Base-by-base conservation (phyloP, 2,113 vertebrate species). In the Microtus ochrogaster region DNA sequence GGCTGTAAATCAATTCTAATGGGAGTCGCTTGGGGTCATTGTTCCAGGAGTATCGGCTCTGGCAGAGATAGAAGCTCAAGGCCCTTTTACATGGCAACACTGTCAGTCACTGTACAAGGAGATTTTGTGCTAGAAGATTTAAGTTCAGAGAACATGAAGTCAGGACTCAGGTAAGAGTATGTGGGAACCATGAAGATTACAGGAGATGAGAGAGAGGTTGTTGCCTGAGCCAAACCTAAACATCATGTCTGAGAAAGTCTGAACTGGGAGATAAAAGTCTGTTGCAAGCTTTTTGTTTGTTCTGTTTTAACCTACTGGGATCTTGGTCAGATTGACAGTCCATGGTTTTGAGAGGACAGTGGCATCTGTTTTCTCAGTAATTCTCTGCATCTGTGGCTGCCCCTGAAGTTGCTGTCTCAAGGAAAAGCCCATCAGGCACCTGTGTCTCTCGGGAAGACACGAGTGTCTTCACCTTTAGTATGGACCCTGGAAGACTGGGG, bases 401-500 rank as follows among this genome's bases (percentile, higher is more conserved):
- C 1, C 72, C 72, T 72, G 44, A 1, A 2, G 7, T 26, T 12
- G 5, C 39, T 2, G 0, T 24, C 65, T 74, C 14, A 19, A 55
- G 52, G 61, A 44, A 47, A 89, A 74, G 8, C 19, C 24, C 39
- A 2, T 63, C 55, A 63, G 22, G 4, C 0, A 5, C 0, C 16
- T 5, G 5, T 8, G 2, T 30, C n/a, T 11, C 36, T 26, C 2
- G 7, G 8, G 22, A 22, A 79, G 61, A 70, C n/a, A 6, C 8
- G 26, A 2, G 30, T 5, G 44, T 73, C 0, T 0, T 17, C 28
- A 30, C 11, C 17, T 33, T 28, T 6, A 30, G 2, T 22, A n/a
- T 7, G 11, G 36, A 63, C 7, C 0, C 26, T 11, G 7, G 6
- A 1, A 4, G 39, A 3, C 4, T 24, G 26, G 65, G 30, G 22